These are phyloP conservation scores for Zygaena filipendulae DNA, from an alignment of 2,888 invertebrate species.

Conservation along the genomic window DNA sequence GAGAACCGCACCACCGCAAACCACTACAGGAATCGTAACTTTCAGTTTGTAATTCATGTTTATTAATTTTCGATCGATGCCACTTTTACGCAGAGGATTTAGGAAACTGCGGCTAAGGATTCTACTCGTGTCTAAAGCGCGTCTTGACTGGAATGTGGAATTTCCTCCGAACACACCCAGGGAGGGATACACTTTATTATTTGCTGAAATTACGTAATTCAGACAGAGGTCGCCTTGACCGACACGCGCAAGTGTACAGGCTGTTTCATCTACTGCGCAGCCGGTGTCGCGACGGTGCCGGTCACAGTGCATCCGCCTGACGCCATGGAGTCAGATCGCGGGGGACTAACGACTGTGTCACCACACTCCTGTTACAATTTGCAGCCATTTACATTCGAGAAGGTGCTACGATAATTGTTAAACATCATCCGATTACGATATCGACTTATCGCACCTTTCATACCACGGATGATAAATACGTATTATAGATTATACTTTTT, in stretches of 20 bases:
- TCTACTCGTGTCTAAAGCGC: conserved; percentile 11
- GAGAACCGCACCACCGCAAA: conserved; percentile 63
- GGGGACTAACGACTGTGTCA: conserved; percentile 46
- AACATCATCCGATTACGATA: conserved; percentile 49
- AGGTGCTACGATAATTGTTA: conserved; percentile 34
- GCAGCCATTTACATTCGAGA: conserved; percentile 41
- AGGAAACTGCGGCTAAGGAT: too few species aligned
- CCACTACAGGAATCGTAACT: conserved; percentile 59
- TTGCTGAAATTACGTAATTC: conserved; percentile 63
- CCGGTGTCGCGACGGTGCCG: conserved; percentile 35
- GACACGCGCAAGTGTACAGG: conserved; percentile 63
- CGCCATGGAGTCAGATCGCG: too few species aligned
- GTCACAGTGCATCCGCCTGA: too few species aligned
- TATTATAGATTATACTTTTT: too few species aligned
- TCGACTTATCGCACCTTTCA: conserved; percentile 34
- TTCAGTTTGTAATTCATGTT: conserved; percentile 61
- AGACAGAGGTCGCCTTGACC: conserved; percentile 61
- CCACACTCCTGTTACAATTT: conserved; percentile 62
- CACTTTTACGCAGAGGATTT: too few species aligned
- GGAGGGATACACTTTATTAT: conserved; percentile 45
- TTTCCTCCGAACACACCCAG: conserved; percentile 59
- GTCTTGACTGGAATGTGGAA: conserved; percentile 28
- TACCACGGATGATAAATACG: conserved; percentile 33
- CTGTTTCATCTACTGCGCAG: conserved; percentile 65
- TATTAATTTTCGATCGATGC: conserved; percentile 14